Percentiles rank a stretch among this genome's conserved stretches.
phyloP scores from a whole-genome alignment of 2,113 vertebrate genomes.

The Triplophysa tibetana region DNA sequence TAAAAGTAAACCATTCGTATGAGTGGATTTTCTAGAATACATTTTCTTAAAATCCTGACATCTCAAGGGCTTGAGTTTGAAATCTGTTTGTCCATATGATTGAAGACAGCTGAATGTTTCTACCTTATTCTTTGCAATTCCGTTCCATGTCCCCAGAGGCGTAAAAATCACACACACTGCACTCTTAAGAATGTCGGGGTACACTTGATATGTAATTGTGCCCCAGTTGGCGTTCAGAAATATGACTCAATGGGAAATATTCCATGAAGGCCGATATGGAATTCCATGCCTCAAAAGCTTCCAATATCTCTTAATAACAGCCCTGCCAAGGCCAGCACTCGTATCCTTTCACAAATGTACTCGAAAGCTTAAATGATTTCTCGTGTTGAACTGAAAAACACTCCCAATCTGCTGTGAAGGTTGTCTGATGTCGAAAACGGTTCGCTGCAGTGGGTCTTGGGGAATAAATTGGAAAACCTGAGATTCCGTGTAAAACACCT shows the following conservation, averaged over 20 bases:
- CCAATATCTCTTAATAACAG: conserved; percentile 30
- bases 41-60: too few species aligned
- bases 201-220: conserved; percentile 7
- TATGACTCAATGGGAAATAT: conserved; percentile 39
- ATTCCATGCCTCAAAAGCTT: conserved; percentile 33
- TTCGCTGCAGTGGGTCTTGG: conserved; percentile 3
- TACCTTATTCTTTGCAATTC: neutral
- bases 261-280: conserved; percentile 40
- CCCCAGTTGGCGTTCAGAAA: conserved; percentile 42
- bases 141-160: too few species aligned
- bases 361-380: conserved; percentile 33
- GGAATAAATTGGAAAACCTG: neutral
- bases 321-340: conserved; percentile 7
- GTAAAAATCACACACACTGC: neutral
- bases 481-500: neutral
- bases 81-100: too few species aligned
- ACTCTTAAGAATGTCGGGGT: too few species aligned
- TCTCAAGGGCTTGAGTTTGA: too few species aligned
- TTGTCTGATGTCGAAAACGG: neutral
- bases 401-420: conserved; percentile 5
- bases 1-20: too few species aligned
- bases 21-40: too few species aligned
- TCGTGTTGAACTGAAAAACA: conserved; percentile 11
- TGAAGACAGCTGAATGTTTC: too few species aligned
- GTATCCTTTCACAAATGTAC: conserved; percentile 16